A percentile compares a stretch with the other conserved stretches of the same genome.
These are phyloP conservation scores for Poecilia latipinna DNA, from an alignment of 2,113 vertebrate species.

Conservation along the genomic window DNA sequence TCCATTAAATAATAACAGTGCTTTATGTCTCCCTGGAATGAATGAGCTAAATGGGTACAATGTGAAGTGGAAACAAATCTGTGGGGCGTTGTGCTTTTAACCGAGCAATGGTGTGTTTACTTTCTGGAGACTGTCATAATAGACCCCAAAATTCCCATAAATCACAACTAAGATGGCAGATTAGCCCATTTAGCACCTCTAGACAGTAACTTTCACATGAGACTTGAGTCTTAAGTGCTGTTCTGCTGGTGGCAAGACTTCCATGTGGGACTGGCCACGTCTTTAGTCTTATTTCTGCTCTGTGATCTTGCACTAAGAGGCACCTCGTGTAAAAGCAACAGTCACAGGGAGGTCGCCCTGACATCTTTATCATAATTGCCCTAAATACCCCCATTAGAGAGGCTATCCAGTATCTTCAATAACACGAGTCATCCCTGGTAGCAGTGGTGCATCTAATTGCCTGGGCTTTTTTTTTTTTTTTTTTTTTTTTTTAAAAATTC, in stretches of 20 bases:
- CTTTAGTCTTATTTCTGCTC: slow-evolving; percentile 72
- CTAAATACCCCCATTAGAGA: slow-evolving; percentile 81
- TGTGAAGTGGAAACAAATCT: slow-evolving; percentile 61
- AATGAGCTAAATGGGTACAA: slow-evolving; percentile 68
- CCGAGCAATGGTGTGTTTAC: slow-evolving; percentile 66
- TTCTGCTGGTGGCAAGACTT: slow-evolving; percentile 64
- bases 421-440: slow-evolving; percentile 77
- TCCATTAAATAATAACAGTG: slow-evolving; percentile 75
- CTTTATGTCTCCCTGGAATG: slow-evolving; percentile 64
- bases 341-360: slow-evolving; percentile 71
- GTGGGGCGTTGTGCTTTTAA: slow-evolving; percentile 61
- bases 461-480: slow-evolving; percentile 51
- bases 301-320: slow-evolving; percentile 73
- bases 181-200: slow-evolving; percentile 74
- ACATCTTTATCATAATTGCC: slow-evolving; percentile 82
- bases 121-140: slow-evolving; percentile 67
- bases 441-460: slow-evolving; percentile 84
- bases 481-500: slow-evolving; percentile 76
- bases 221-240: slow-evolving; percentile 71
- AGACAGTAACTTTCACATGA: slow-evolving; percentile 65
- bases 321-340: slow-evolving; percentile 66
- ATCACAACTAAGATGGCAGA: slow-evolving; percentile 59
- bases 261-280: slow-evolving; percentile 66
- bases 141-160: slow-evolving; percentile 61
- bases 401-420: slow-evolving; percentile 77